Base-by-base conservation (phyloP, 2,113 vertebrate species). In the Nothoprocta pentlandii region DNA sequence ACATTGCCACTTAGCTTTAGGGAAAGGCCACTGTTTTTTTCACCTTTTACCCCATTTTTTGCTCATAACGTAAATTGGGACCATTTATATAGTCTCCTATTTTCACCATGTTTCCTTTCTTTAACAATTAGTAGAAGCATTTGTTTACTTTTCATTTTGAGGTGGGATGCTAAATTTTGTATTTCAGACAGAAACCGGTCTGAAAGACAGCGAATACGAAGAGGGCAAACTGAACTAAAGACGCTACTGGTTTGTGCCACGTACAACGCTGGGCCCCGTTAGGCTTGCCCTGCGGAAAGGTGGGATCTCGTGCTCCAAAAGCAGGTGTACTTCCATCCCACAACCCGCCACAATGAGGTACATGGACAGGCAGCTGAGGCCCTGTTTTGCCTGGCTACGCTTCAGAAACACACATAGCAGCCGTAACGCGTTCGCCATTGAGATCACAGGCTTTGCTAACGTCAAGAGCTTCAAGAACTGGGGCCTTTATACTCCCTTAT, bases 241-340 rank as follows among this genome's bases (percentile, higher is more conserved):
- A 14, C 30, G 77, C 53, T 32, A 86, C 73, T 3, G 47, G 21
- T 53, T 83, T 70, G 6, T 41, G 5, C 34, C 53, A 59, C 13
- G 7, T 23, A 75, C 36, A 39, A 39, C 59, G 4, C 23, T 10
- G 8, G 56, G 15, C 2, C 30, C 20, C 5, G 5, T 74, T 78
- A 46, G 91, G 13, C 25, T 64, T 19, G 36, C 10, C 64, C 21
- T 69, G 14, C 20, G 79, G 47, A 39, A 7, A 54, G 34, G 36
- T 71, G 58, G 22, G 12, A 79, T 53, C 42, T 39, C 56, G 58
- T 41, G 32, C 28, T 73, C 63, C 39, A 49, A 53, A 85, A 36
- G 49, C 28, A 89, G 47, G 13, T 0, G 0, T 4, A 41, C 58
- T 11, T 56, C 15, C 21, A 17, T 2, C 17, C 11, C 39, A n/a